phyloP scores from a whole-genome alignment of 2,113 vertebrate species.

The Proterorhinus semilunaris region DNA sequence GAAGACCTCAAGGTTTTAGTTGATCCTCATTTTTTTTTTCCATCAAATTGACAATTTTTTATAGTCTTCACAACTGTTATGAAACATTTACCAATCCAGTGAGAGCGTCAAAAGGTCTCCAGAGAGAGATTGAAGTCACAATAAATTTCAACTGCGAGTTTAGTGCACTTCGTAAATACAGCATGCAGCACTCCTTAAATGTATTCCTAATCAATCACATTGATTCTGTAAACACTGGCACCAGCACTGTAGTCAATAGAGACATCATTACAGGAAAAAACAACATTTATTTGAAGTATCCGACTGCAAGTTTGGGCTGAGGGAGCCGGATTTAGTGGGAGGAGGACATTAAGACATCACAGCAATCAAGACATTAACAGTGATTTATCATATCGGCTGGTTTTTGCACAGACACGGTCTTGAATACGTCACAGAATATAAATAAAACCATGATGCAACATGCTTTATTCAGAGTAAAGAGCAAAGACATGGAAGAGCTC shows the following conservation, averaged over 20 bases:
- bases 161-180: constrained; percentile 7
- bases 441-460: too few species aligned
- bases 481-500: too few species aligned
- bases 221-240: constrained; percentile 20
- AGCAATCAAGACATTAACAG: constrained; percentile 17
- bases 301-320: constrained; percentile 2
- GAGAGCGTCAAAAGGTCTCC: not conserved
- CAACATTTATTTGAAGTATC: constrained; percentile 9
- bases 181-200: not conserved
- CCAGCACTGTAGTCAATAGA: not conserved
- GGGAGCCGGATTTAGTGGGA: not conserved
- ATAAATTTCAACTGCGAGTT: not conserved
- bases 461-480: too few species aligned
- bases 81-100: not conserved
- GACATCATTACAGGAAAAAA: constrained; percentile 11
- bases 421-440: not conserved
- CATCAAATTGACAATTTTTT: not conserved
- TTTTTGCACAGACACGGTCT: not conserved
- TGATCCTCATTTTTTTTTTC: not conserved
- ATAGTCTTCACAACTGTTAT: not conserved
- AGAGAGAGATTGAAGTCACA: not conserved
- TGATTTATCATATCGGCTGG: constrained; percentile 8
- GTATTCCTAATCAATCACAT: constrained; percentile 25
- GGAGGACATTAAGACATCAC: constrained; percentile 1
- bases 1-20: not conserved